Base-by-base conservation (phyloP, 1,140 invertebrate genomes). In the Ceratosolen solmsi region DNA sequence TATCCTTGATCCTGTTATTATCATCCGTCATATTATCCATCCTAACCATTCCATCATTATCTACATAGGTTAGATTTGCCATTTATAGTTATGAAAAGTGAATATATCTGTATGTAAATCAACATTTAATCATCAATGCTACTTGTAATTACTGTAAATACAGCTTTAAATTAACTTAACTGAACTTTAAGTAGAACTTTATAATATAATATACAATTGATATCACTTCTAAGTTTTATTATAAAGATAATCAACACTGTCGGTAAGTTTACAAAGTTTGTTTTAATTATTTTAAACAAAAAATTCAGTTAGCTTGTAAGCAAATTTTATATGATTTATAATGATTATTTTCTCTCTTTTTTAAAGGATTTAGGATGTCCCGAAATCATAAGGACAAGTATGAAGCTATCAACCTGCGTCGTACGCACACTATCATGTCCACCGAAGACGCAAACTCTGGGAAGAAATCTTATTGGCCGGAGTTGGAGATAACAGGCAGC, bases 381-480 rank as follows among this genome's bases (percentile, higher is more conserved):
- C 92, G 93, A 88, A 93, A 92, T 90, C 91, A 93, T 85, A 94
- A 94, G 89, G 93, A 94, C 85, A 93, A 95, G 92, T 95, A 95
- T 93, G 95, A 95, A 92, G 94, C 92, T 91, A 93, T 92, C 83
- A 95, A 94, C 87, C 90, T 91, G 84, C 93, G 96, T 91, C 94
- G 97, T 89, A 94, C 94, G 83, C 96, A 98, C 92, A 96, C 96
- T 85, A 96, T 98, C 92, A 97, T 98, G 96, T 96, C 96, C 87
- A 93, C 95, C 80, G 97, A 98, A 92, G 98, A 99, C 89, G 94
- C 96, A 86, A 96, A 96, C 87, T 94, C 96, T 87, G 97, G 97
- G 80, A 97, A 98, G 91, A 97, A 97, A 92, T 96, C 97, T 86
- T 94, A 94, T 91, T 98, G 97, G 97, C 93, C 94, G 89, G 95